These are phyloP conservation scores for Varroa destructor DNA, from an alignment of 1,140 invertebrate species.

Conservation along the genomic window DNA sequence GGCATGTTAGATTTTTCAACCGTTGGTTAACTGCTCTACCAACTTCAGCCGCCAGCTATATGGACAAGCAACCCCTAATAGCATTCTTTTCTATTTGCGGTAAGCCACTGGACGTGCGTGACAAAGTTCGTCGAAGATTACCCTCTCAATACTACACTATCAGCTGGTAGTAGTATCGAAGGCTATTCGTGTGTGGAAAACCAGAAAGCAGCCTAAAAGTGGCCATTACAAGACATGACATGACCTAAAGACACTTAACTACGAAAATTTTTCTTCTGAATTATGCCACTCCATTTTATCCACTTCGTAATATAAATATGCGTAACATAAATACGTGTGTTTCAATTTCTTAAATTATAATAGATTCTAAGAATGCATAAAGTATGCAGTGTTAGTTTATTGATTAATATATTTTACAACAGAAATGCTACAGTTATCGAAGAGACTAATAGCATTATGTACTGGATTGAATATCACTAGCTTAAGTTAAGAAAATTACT, in stretches of 20 bases:
- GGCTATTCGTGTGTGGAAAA: background rate
- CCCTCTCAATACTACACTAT: background rate
- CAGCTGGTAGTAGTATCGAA: background rate
- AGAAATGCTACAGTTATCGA: too few relatives aligned
- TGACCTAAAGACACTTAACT: background rate
- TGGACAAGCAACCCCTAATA: conserved; percentile 1
- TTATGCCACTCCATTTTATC: too few relatives aligned
- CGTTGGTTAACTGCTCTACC: background rate
- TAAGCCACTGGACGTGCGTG: background rate
- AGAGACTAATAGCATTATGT: too few relatives aligned
- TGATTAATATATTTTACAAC: too few relatives aligned
- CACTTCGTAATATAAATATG: too few relatives aligned
- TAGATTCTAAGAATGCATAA: too few relatives aligned
- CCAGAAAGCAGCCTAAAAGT: background rate
- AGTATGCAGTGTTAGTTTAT: too few relatives aligned
- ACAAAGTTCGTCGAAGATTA: background rate
- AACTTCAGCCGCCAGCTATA: background rate
- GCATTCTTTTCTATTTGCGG: conserved; percentile 14
- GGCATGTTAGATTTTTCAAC: conserved; percentile 23
- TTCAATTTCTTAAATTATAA: too few relatives aligned
- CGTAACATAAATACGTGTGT: too few relatives aligned
- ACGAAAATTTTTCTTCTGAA: background rate
- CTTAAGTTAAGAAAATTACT: too few relatives aligned
- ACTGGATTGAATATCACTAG: too few relatives aligned
- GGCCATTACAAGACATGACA: background rate